Base-by-base conservation (phyloP, 2,797 vertebrate species). In the Helostoma temminkii region DNA sequence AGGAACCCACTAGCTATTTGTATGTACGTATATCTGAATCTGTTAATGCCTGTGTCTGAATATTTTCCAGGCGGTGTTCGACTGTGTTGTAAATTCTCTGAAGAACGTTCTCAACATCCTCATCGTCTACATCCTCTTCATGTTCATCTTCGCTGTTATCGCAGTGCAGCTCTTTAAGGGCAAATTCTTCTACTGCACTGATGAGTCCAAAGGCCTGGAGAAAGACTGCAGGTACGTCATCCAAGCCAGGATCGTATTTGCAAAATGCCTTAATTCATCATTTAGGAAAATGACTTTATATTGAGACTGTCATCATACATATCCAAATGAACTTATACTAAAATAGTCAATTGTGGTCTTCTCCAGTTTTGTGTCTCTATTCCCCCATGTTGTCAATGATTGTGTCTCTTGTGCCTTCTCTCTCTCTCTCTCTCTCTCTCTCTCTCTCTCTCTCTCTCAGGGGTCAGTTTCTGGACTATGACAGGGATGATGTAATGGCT, bases 111-210 rank as follows among this genome's bases (percentile, higher is more conserved):
- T 99, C 65, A 99, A 99, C 84, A 99, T 99, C 92, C 95, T 99
- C 79, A 96, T 99, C 0, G 98, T 99, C 69, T 99, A 99, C 92
- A 94, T 98, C 88, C 97, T 99, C 84, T 99, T 99, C 94, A 99
- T 99, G 98, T 98, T 99, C 94, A 99, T 99, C 87, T 99, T 99
- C 1, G 97, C 97, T 0, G 98, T 99, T 63, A 97, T 99, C 7
- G 98, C 98, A 0, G 98, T 99, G 75, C 97, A 99, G 89, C 96
- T 99, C 70, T 99, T 99, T 89, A 99, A 99, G 82, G 98, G 98
- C 16, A 96, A 96, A 62, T 99, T 99, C 84, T 99, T 99, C 93
- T 99, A 97, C 93, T 98, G 98, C 93, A 98, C 97, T 0, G 98
- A 99, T 0, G 96, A 98, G 85, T 99, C 98, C 11, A 99, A 98